phyloP scores from a whole-genome alignment of 2,113 vertebrate genomes.

The Mesembrinibis cayennensis region DNA sequence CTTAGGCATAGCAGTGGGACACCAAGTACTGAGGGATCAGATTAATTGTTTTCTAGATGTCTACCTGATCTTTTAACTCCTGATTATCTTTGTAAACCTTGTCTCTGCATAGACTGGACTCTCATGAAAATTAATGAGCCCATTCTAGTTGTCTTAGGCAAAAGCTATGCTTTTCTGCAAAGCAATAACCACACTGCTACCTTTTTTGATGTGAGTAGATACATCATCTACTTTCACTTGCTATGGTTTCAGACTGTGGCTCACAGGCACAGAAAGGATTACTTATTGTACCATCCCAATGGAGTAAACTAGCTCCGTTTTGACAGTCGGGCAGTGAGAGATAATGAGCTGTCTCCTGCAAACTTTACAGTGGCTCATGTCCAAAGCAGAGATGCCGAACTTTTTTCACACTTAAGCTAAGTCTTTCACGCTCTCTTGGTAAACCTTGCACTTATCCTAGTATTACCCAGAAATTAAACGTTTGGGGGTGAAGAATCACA shows the following conservation, averaged over 20 bases:
- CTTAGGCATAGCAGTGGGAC: background rate
- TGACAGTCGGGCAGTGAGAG: background rate
- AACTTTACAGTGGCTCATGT: background rate
- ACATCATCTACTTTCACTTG: background rate
- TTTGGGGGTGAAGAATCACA: background rate
- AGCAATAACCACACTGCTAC: background rate
- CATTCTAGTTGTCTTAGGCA: background rate
- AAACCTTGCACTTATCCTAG: background rate
- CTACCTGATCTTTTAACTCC: background rate
- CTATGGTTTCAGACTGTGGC: background rate
- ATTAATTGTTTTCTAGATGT: background rate
- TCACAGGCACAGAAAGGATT: background rate
- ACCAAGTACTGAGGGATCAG: rapidly evolving
- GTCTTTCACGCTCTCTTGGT: background rate
- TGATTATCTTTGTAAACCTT: background rate
- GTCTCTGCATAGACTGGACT: background rate
- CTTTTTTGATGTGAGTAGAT: background rate
- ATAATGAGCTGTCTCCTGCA: background rate
- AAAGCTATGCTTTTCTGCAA: background rate
- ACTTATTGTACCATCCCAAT: background rate
- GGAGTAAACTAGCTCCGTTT: background rate
- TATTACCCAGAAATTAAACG: background rate
- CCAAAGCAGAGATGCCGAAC: background rate
- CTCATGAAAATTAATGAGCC: background rate
- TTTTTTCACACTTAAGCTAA: background rate